A percentile compares a stretch with the other conserved stretches of the same genome.
Conservation (phyloP, 2,888 invertebrate species). For the Ophion costatus region DNA sequence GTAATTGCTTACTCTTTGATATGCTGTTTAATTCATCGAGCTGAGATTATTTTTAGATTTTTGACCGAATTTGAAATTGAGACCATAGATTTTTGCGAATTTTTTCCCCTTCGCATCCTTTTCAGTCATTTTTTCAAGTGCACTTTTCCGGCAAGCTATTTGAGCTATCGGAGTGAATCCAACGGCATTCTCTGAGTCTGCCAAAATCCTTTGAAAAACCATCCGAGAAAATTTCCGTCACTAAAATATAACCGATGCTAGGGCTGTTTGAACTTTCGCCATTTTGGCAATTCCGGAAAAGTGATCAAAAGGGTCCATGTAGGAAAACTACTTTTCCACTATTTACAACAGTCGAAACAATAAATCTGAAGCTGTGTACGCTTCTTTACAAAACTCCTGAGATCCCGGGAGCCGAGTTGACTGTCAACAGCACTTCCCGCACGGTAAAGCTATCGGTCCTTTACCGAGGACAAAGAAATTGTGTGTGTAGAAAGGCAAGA, state of each 20-base stretch:
- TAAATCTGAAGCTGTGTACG: background rate
- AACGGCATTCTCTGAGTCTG: background rate
- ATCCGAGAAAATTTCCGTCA: too few relatives aligned
- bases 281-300: too few relatives aligned
- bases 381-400: background rate
- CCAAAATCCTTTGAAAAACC: background rate
- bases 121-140: background rate
- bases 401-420: background rate
- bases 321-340: background rate
- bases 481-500: conserved; percentile 40
- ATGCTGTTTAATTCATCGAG: background rate
- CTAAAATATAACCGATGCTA: too few relatives aligned
- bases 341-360: conserved; percentile 6
- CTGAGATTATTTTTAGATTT: background rate
- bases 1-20: background rate
- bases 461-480: conserved; percentile 39
- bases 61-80: background rate
- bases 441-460: conserved; percentile 21
- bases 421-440: conserved; percentile 24
- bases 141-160: background rate
- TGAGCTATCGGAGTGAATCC: background rate
- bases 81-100: background rate
- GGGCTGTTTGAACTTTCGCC: too few relatives aligned
- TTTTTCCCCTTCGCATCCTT: background rate
- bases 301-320: background rate